Base-by-base conservation (phyloP, 1,140 invertebrate species). In the Microplitis mediator region DNA sequence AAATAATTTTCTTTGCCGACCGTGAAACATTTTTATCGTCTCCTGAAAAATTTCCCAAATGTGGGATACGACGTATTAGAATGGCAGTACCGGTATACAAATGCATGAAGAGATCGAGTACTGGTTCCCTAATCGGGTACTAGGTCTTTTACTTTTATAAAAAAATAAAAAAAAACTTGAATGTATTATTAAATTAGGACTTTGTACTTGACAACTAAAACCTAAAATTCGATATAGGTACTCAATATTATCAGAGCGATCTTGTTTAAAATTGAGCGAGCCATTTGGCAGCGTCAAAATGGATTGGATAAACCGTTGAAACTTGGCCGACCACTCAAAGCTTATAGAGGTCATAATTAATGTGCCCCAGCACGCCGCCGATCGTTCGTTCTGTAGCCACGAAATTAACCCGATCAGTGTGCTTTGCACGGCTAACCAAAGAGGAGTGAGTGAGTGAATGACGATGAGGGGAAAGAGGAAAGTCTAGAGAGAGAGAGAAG, bases 331-430 rank as follows among this genome's bases (percentile, higher is more conserved):
- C 52, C 60, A 62, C 13, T 62, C 60, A 62, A 35, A 62, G 60
- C 32, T 36, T 64, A 64, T 64, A 64, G 39, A 64, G 36, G 62
- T 64, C 31, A 64, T 64, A 64, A 64, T 64, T 64, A 64, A 64
- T 64, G n/a, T 36, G 13, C 34, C 62, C 31, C 35, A 64, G 62
- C 39, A 31, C 39, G 62, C 36, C 62, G 34, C 34, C 16, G 14
- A 64, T 64, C 62, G 62, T 64, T 50, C 34, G 34, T 50, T 64
- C 62, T 35, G n/a, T 14, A 64, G 62, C 62, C 62, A 64, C 34
- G 39, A 64, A 64, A 64, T 64, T 64, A 64, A 64, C 62, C 36
- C 14, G 39, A 64, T 64, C 62, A 64, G 31, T 50, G 62, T 36
- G 62, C 35, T 64, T 64, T 64, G 39, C 39, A 36, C 62, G 14